Percentiles rank a stretch among this genome's conserved stretches.
Evolutionary conservation across 2,797 vertebrate species (phyloP).

Genomic region (Hippocampus kuda): DNA sequence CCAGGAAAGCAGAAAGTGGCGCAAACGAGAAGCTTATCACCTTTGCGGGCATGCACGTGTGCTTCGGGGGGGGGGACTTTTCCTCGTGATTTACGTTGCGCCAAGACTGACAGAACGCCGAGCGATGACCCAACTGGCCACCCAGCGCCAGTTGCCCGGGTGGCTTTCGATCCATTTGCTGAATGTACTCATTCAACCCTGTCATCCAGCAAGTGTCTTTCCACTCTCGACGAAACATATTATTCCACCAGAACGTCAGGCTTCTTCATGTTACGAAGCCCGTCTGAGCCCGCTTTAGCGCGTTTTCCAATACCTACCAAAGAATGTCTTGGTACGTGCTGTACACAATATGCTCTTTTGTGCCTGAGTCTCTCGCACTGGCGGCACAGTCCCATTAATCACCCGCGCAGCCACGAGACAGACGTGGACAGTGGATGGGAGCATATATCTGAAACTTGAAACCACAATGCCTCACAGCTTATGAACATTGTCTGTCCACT

Average conservation of each 20-base stretch:
- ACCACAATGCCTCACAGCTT: slow-evolving; percentile 54
- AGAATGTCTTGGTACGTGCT: slow-evolving; percentile 16
- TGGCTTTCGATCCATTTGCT: slow-evolving; percentile 6
- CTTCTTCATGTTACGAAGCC: slow-evolving; percentile 8
- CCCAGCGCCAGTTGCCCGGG: slow-evolving; percentile 13
- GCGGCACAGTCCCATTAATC: slow-evolving; percentile 62
- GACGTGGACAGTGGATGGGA: slow-evolving; percentile 34
- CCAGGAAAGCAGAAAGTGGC: neutral
- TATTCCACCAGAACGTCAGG: slow-evolving; percentile 16
- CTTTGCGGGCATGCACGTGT: slow-evolving; percentile 32
- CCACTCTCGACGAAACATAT: slow-evolving; percentile 5
- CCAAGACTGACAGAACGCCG: slow-evolving; percentile 10
- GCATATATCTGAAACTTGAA: slow-evolving; percentile 55
- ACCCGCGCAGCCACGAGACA: slow-evolving; percentile 40
- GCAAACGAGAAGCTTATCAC: slow-evolving; percentile 2
- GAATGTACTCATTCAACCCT: neutral
- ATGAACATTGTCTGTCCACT: slow-evolving; percentile 52
- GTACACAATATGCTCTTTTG: slow-evolving; percentile 25
- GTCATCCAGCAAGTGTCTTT: neutral
- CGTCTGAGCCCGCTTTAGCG: slow-evolving; percentile 2
- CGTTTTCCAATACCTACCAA: slow-evolving; percentile 16
- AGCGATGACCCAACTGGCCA: slow-evolving; percentile 25
- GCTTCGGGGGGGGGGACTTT: neutral
- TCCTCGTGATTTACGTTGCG: slow-evolving; percentile 7
- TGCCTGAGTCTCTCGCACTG: slow-evolving; percentile 38